phyloP scores from a whole-genome alignment of 1,140 invertebrate genomes.

The Polypedilum vanderplanki region DNA sequence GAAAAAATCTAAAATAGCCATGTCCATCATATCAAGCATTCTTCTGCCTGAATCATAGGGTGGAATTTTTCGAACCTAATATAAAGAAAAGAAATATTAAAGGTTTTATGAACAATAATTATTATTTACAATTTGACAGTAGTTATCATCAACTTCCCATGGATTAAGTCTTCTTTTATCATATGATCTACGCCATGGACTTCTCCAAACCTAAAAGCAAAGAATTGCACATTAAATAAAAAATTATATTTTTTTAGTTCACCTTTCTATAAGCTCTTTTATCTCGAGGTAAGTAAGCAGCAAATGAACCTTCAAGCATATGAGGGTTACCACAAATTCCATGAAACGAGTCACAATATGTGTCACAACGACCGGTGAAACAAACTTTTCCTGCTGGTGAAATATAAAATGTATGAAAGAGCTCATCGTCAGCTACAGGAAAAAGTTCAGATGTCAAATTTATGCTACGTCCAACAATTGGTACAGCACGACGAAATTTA shows the following conservation, averaged over 20 bases:
- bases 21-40: conserved; percentile 89
- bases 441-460: conserved; percentile 87
- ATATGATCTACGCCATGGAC: conserved; percentile 94
- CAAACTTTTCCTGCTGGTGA: conserved; percentile 80
- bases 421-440: conserved; percentile 71
- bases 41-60: conserved; percentile 86
- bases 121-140: conserved; percentile 67
- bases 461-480: conserved; percentile 74
- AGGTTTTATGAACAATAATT: neutral
- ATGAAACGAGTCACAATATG: conserved; percentile 94
- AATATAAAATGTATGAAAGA: conserved; percentile 84
- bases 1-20: conserved; percentile 84
- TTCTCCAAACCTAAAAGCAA: conserved; percentile 66
- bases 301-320: conserved; percentile 37
- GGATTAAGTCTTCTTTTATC: conserved; percentile 93
- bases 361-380: conserved; percentile 84
- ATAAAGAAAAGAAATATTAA: conserved; percentile 29
- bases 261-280: neutral
- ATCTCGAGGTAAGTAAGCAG: conserved; percentile 1
- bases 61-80: conserved; percentile 66
- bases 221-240: too few relatives aligned
- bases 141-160: conserved; percentile 92
- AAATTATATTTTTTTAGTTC: too few relatives aligned
- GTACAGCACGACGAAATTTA: conserved; percentile 77
- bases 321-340: conserved; percentile 91